phyloP scores from a whole-genome alignment of 1,140 invertebrate genomes.

The Drosophila hydei region DNA sequence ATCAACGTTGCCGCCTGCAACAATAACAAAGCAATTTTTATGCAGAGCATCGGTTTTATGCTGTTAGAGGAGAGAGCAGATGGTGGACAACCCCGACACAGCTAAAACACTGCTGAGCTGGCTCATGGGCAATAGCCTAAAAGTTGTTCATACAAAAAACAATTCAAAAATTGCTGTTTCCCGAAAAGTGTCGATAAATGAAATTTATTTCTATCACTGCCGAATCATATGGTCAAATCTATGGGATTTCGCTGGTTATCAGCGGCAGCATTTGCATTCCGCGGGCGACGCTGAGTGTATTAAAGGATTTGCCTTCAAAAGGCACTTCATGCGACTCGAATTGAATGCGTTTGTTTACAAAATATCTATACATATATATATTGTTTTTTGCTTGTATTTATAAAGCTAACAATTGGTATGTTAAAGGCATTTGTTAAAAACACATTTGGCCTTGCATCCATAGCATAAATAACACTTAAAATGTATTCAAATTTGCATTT shows the following conservation, averaged over 20 bases:
- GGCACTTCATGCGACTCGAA: background rate
- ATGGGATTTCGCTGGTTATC: conserved; percentile 37
- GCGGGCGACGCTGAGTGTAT: conserved; percentile 18
- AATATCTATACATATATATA: background rate
- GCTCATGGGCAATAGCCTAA: conserved; percentile 50
- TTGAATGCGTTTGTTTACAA: conserved; percentile 6
- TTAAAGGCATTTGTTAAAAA: too few relatives aligned
- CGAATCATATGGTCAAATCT: conserved; percentile 36
- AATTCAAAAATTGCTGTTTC: conserved; percentile 2
- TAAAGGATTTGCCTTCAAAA: conserved; percentile 43
- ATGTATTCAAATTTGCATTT: too few relatives aligned
- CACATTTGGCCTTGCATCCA: too few relatives aligned
- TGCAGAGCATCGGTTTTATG: conserved; percentile 51
- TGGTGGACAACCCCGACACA: conserved; percentile 58
- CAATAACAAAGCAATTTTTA: conserved; percentile 80
- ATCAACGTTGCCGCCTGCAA: conserved; percentile 63
- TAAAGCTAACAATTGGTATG: background rate
- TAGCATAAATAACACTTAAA: too few relatives aligned
- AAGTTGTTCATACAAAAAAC: conserved; percentile 49
- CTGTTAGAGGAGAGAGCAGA: conserved; percentile 5
- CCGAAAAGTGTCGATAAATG: conserved; percentile 52
- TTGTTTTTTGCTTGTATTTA: background rate
- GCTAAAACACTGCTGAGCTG: conserved; percentile 62
- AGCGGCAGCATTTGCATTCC: conserved; percentile 56
- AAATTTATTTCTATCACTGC: conserved; percentile 75